Evolutionary conservation across 2,797 vertebrate species (phyloP).

Genomic region (Enoplosus armatus): DNA sequence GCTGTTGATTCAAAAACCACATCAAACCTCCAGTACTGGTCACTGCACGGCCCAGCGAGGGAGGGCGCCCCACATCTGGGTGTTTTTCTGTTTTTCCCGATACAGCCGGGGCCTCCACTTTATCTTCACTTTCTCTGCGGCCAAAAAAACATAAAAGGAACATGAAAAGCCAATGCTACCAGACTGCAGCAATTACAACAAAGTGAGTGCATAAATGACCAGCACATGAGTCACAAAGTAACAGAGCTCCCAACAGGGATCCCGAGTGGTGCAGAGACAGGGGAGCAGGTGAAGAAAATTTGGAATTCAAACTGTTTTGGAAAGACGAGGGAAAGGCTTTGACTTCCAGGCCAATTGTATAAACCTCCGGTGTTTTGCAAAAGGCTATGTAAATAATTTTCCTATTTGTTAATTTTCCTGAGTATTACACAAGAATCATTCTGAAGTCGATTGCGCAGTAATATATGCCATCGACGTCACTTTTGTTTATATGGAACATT

Average conservation of each 20-base stretch:
- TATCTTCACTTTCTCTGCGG: constrained; percentile 76
- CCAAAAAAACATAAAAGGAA: constrained; percentile 79
- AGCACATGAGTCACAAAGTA: constrained; percentile 79
- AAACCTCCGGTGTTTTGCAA: constrained; percentile 25
- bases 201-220: constrained; percentile 75
- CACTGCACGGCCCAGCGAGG: constrained; percentile 41
- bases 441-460: background rate
- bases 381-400: constrained; percentile 13
- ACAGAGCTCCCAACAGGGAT: constrained; percentile 39
- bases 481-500: constrained; percentile 6
- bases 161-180: constrained; percentile 75
- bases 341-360: constrained; percentile 5
- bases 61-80: constrained; percentile 58
- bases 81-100: constrained; percentile 61
- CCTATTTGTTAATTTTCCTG: background rate
- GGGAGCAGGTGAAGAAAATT: constrained; percentile 69
- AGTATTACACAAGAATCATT: background rate
- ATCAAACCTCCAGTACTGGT: constrained; percentile 61
- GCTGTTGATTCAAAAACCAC: constrained; percentile 68
- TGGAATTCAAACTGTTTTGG: constrained; percentile 51
- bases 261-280: constrained; percentile 22
- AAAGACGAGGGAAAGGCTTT: constrained; percentile 34
- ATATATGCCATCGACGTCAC: background rate
- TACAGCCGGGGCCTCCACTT: constrained; percentile 52
- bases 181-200: constrained; percentile 79